Base-by-base conservation (phyloP, 2,113 vertebrate genomes). In the Neofelis nebulosa region DNA sequence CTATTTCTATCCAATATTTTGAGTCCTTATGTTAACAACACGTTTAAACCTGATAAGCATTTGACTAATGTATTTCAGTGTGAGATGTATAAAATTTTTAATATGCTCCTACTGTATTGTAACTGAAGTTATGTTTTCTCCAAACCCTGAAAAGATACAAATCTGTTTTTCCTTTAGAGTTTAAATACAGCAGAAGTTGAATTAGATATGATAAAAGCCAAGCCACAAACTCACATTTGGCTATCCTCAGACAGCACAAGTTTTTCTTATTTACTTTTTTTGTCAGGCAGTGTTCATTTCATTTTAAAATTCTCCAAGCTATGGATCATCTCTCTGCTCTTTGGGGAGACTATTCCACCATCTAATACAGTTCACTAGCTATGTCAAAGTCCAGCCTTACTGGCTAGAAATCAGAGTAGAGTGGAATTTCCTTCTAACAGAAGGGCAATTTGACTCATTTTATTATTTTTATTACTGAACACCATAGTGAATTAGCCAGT, bases 401-500 rank as follows among this genome's bases (percentile, higher is more conserved):
- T 85, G 74, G 33, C 95, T 83, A 16, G 65, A 82, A 97, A 90
- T 96, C 94, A 23, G 78, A 73, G 79, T 55, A n/a, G 73, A 93
- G 85, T 69, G 48, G 89, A 96, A 98, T 95, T 97, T 94, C 50
- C 81, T 97, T 76, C 81, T 83, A 96, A 94, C 82, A 97, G 55
- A 94, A 89, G 82, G 74, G 29, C 73, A 68, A 89, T 97, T 98
- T 89, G 91, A 96, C 82, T 97, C 86, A 55, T 98, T 97, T 98
- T 98, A 97, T 98, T 98, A 97, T 97, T 98, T 98, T 98, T 98
- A 98, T 98, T 97, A 94, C 96, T 61, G 85, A 94, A 91, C 73
- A 98, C n/a, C 79, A 68, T 45, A 63, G 89, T 55, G 79, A 94
- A 89, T 76, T 91, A 93, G 73, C 61, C 65, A 91, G 81, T 95